Base-by-base conservation (phyloP, 1,140 invertebrate genomes). In the Bombus confusus region DNA sequence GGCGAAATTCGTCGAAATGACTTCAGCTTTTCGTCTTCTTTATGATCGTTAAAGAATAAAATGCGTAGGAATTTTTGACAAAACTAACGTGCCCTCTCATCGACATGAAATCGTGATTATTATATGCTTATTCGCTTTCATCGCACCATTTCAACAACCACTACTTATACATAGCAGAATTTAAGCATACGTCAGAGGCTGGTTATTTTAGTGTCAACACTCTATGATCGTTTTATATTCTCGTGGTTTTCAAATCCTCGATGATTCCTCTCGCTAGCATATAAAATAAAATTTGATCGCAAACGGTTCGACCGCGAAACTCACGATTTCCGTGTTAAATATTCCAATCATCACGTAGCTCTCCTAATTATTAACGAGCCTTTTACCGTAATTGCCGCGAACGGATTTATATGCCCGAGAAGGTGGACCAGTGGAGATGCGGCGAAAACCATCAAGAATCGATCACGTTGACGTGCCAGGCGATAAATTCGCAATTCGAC, bases 281-380 rank as follows among this genome's bases (percentile, higher is more conserved):
- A n/a, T 5, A 18, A 34, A 34, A 68, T 34, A 34, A 8, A 37
- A 68, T 37, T 25, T 34, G 2, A 22, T 37, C 34, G 34, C 34
- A 4, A 39, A 69, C 1, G 9, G 15, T 18, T 37, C 66, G 31
- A 22, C 5, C 62, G 68, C 28, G 43, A 57, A 59, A 59, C 31
- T 31, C 25, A 10, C 37, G 34, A 69, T 10, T n/a, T n/a, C n/a
- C n/a, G 28, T 22, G 25, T 37, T 39, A 77, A 77, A 77, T 43
- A 77, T 41, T 77, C 62, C 10, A 68, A 9, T 25, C n/a, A 3
- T 34, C 66, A 47, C 68, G 41, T 76, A 37, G 71, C 0, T 28
- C 41, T 39, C 79, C 91, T 87, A 90, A 91, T 91, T 91, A 89
- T 92, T 91, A 87, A 88, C 8, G 43, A 41, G 18, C 79, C 85